These are phyloP conservation scores for Caenorhabditis panamensis DNA, from an alignment of 2,888 invertebrate genomes.

Conservation along the genomic window DNA sequence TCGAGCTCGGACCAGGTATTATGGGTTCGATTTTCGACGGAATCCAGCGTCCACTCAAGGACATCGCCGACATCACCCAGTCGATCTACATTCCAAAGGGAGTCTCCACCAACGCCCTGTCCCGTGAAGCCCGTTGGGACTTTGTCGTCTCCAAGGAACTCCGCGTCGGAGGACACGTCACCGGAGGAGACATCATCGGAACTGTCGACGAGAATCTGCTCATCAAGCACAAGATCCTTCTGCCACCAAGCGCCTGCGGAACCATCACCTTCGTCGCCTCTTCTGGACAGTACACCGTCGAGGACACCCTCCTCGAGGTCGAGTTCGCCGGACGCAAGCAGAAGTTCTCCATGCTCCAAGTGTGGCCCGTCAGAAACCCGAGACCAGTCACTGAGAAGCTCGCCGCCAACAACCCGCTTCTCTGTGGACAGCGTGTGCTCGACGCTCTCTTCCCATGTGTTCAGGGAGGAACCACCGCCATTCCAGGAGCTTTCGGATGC, in stretches of 20 bases:
- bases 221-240: slow-evolving; percentile 95
- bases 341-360: slow-evolving; percentile 95
- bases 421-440: slow-evolving; percentile 97
- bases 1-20: slow-evolving; percentile 98
- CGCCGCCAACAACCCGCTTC: slow-evolving; percentile 96
- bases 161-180: slow-evolving; percentile 96
- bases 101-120: slow-evolving; percentile 93
- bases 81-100: slow-evolving; percentile 99
- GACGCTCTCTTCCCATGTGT: slow-evolving; percentile 97
- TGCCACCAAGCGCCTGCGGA: slow-evolving; percentile 95
- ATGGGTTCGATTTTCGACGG: slow-evolving; percentile 99
- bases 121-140: slow-evolving; percentile 91
- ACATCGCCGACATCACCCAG: slow-evolving; percentile 93
- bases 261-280: slow-evolving; percentile 96
- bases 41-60: slow-evolving; percentile 96
- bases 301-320: slow-evolving; percentile 95
- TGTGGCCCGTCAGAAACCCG: slow-evolving; percentile 98
- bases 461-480: slow-evolving; percentile 81
- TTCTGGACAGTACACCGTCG: slow-evolving; percentile 93
- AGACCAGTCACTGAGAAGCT: slow-evolving; percentile 97
- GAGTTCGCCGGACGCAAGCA: slow-evolving; percentile 97
- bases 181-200: slow-evolving; percentile 95
- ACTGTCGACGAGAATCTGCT: slow-evolving; percentile 96
- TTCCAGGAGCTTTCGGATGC: slow-evolving; percentile 92
- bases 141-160: slow-evolving; percentile 86